Conservation (phyloP, 1,140 invertebrate species). For the Cherax quadricarinatus region DNA sequence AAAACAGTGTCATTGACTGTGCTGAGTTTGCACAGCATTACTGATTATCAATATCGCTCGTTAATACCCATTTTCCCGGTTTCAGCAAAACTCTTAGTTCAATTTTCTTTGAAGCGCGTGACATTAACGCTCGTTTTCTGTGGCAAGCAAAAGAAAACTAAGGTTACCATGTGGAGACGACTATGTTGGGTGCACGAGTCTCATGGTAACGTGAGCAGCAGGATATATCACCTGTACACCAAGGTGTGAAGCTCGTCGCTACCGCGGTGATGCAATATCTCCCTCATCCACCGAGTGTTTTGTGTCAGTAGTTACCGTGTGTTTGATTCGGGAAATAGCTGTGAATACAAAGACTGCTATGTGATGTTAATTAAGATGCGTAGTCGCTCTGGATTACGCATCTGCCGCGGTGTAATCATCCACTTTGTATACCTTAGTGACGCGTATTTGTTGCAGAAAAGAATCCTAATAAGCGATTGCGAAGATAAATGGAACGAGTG, state of each 20-base stretch:
- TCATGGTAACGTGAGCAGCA: neutral
- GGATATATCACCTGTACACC: neutral
- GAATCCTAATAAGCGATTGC: too few species aligned
- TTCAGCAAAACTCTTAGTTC: neutral
- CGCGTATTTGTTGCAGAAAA: too few species aligned
- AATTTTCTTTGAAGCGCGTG: neutral
- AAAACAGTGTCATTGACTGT: too few species aligned
- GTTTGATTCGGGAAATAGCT: too few species aligned
- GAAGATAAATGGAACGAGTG: too few species aligned
- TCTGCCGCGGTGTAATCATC: neutral
- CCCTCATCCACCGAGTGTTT: neutral
- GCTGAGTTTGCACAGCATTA: neutral
- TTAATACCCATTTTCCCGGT: neutral
- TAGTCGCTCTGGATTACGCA: neutral
- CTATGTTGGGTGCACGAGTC: neutral
- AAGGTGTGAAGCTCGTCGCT: neutral
- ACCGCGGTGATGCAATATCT: neutral
- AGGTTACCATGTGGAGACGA: neutral
- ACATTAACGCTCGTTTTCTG: neutral
- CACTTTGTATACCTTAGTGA: too few species aligned
- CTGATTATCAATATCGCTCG: neutral
- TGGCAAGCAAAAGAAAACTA: neutral
- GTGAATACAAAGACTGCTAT: too few species aligned
- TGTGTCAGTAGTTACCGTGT: neutral
- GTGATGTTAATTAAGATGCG: neutral